Percentiles rank a stretch among this genome's conserved stretches.
phyloP scores from a whole-genome alignment of 2,888 invertebrate species.

The Lasioglossum morio region DNA sequence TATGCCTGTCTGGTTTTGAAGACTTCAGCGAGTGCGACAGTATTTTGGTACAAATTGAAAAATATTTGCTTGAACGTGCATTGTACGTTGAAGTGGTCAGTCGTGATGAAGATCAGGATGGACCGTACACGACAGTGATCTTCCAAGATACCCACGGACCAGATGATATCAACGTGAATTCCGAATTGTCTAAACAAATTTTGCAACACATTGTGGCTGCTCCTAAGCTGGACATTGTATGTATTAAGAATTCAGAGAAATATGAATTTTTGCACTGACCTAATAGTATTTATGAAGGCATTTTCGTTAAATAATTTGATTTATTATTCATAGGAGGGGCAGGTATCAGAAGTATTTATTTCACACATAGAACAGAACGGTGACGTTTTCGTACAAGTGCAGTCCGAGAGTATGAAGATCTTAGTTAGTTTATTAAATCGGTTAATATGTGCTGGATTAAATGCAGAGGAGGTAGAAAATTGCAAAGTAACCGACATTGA shows the following conservation, averaged over 20 bases:
- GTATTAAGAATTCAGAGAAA: background rate
- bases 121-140: slow-evolving; percentile 86
- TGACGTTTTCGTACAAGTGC: slow-evolving; percentile 84
- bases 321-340: slow-evolving; percentile 42
- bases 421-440: slow-evolving; percentile 78
- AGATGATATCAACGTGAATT: slow-evolving; percentile 89
- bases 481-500: slow-evolving; percentile 63
- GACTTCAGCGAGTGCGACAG: slow-evolving; percentile 86
- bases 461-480: slow-evolving; percentile 49
- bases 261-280: background rate
- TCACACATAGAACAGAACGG: slow-evolving; percentile 84
- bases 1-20: slow-evolving; percentile 90
- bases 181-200: slow-evolving; percentile 86
- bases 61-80: slow-evolving; percentile 85
- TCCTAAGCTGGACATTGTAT: slow-evolving; percentile 80
- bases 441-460: slow-evolving; percentile 62
- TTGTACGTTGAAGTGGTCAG: slow-evolving; percentile 86
- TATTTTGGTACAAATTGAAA: slow-evolving; percentile 81
- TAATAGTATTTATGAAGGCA: background rate
- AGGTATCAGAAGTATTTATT: slow-evolving; percentile 80
- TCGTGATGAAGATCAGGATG: slow-evolving; percentile 82
- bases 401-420: slow-evolving; percentile 78
- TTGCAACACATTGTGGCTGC: slow-evolving; percentile 80
- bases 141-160: slow-evolving; percentile 89
- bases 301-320: background rate